These are phyloP conservation scores for Mugil cephalus DNA, from an alignment of 2,113 vertebrate species.

Conservation along the genomic window DNA sequence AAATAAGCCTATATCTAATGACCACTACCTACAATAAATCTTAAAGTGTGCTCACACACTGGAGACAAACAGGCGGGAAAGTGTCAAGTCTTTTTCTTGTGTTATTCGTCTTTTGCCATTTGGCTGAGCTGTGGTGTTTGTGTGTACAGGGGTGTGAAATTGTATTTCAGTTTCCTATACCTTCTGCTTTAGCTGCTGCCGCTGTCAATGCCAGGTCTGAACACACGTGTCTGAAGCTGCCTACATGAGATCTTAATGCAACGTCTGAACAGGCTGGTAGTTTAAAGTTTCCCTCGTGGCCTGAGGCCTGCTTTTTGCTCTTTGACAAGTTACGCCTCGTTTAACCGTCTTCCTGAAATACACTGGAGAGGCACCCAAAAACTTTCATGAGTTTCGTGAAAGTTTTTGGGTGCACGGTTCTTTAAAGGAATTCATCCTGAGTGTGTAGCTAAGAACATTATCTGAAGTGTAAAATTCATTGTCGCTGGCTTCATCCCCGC, in stretches of 20 bases:
- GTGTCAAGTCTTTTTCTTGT: background rate
- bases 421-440: conserved; percentile 34
- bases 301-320: too few relatives aligned
- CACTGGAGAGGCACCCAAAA: background rate
- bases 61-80: conserved; percentile 11
- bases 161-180: conserved; percentile 18
- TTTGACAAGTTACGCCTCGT: too few relatives aligned
- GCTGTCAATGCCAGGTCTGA: background rate
- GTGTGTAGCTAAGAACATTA: conserved; percentile 39
- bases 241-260: too few relatives aligned
- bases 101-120: conserved; percentile 9
- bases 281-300: too few relatives aligned
- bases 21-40: background rate
- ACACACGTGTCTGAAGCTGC: too few relatives aligned
- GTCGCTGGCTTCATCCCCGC: conserved; percentile 25
- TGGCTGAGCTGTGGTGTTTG: background rate
- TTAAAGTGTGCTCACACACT: background rate
- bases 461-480: conserved; percentile 44
- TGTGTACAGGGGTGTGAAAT: conserved; percentile 47
- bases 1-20: background rate
- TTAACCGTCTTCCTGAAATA: conserved; percentile 11
- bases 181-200: conserved; percentile 18
- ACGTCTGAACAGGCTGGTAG: too few relatives aligned
- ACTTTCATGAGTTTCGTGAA: conserved; percentile 30
- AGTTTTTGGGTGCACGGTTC: background rate